These are phyloP conservation scores for Acrossocheilus wenchowensis DNA, from an alignment of 2,797 vertebrate genomes.

Conservation along the genomic window DNA sequence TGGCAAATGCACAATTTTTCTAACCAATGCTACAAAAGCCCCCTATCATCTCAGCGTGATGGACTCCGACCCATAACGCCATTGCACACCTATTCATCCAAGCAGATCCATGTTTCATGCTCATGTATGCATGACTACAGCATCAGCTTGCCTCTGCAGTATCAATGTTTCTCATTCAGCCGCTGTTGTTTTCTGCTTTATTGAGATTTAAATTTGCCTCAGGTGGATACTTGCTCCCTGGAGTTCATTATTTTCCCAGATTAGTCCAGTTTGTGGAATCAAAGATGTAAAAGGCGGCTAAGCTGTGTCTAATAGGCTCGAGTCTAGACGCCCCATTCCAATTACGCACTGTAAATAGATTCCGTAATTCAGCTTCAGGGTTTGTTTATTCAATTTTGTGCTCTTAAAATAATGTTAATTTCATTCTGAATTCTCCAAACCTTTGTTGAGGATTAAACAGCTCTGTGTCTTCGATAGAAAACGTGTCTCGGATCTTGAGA, in stretches of 20 bases:
- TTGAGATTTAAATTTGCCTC: conserved; percentile 72
- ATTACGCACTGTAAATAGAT: conserved; percentile 84
- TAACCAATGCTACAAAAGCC: background rate
- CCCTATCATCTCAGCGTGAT: background rate
- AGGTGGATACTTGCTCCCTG: conserved; percentile 72
- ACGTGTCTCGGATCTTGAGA: background rate
- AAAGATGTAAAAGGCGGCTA: conserved; percentile 69
- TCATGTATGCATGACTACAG: conserved; percentile 22
- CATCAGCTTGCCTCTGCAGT: conserved; percentile 14
- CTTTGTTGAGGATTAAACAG: conserved; percentile 51
- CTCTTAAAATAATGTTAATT: conserved; percentile 51
- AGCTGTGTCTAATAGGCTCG: conserved; percentile 82
- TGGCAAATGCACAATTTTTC: background rate
- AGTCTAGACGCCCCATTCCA: conserved; percentile 80
- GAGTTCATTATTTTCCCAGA: conserved; percentile 79
- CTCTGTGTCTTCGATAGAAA: background rate
- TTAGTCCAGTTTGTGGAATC: conserved; percentile 76
- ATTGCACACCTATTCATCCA: background rate
- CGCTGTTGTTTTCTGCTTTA: conserved; percentile 64
- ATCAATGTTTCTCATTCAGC: conserved; percentile 48
- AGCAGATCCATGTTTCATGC: conserved; percentile 13
- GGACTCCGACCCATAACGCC: background rate
- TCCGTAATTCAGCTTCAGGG: conserved; percentile 74
- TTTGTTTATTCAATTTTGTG: conserved; percentile 80
- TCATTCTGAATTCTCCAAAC: conserved; percentile 64